Conservation (phyloP, 2,113 vertebrate species). For the Brevimyrus niger region DNA sequence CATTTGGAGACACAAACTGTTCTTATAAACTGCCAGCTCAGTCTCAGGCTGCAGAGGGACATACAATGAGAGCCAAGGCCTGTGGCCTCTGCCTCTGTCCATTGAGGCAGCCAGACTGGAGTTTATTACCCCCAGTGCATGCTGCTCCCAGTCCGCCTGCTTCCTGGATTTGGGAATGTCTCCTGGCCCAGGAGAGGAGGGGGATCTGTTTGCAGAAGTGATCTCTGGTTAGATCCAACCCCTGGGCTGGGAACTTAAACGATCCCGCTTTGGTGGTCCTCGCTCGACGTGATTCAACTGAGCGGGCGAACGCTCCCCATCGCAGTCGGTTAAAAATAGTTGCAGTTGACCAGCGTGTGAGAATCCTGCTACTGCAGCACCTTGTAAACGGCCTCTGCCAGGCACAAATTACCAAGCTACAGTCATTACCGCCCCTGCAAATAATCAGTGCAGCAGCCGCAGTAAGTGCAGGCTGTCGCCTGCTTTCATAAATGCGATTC, state of each 20-base stretch:
- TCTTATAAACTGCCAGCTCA: not conserved
- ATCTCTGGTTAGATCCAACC: not conserved
- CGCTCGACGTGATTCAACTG: not conserved
- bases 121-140: constrained; percentile 54
- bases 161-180: constrained; percentile 26
- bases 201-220: not conserved
- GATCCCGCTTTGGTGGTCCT: not conserved
- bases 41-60: not conserved
- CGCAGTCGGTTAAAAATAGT: not conserved
- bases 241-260: not conserved
- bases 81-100: constrained; percentile 57
- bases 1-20: not conserved
- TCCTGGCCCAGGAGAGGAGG: not conserved
- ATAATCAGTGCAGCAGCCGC: not conserved
- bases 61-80: constrained; percentile 49
- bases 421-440: not conserved
- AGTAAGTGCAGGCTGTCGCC: not conserved
- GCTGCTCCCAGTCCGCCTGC: constrained; percentile 41
- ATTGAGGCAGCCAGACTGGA: constrained; percentile 60
- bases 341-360: not conserved
- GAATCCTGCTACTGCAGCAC: not conserved
- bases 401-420: not conserved
- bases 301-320: not conserved
- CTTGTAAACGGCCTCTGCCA: not conserved
- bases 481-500: not conserved